phyloP scores from a whole-genome alignment of 2,113 vertebrate genomes.

The Micronisus gabar region DNA sequence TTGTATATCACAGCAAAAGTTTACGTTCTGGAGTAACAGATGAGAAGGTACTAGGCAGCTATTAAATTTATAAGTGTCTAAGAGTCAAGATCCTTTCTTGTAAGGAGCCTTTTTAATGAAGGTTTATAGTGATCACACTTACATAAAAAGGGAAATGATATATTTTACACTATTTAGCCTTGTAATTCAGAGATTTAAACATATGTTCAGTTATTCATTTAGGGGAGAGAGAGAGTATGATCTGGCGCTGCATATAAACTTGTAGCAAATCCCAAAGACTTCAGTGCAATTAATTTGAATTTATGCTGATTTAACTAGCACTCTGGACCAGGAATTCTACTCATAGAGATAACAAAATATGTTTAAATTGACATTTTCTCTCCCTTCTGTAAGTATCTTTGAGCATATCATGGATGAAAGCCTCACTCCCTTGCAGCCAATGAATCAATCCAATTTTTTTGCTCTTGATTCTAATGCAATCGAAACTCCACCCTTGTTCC shows the following conservation, averaged over 20 bases:
- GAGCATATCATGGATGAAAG: neutral
- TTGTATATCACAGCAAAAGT: neutral
- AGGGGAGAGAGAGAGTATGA: neutral
- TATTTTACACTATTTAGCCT: conserved; percentile 7
- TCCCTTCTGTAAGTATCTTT: neutral
- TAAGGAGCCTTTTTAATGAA: neutral
- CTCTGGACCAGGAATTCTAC: neutral
- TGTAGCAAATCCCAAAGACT: neutral
- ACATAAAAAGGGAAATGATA: neutral
- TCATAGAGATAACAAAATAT: neutral
- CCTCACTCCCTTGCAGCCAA: neutral
- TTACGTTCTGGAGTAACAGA: neutral
- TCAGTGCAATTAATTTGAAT: neutral
- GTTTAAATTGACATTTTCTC: neutral
- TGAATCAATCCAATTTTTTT: neutral
- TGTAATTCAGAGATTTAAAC: conserved; percentile 28
- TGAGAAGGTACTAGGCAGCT: neutral
- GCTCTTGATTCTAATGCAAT: neutral
- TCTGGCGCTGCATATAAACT: neutral
- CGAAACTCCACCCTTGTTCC: neutral
- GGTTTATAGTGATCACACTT: conserved; percentile 13
- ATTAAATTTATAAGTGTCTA: conserved; percentile 19
- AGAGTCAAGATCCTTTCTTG: neutral
- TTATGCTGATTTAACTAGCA: neutral
- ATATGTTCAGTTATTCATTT: neutral